Conservation (phyloP, 2,888 invertebrate species). For the Alentia gelatinosa region DNA sequence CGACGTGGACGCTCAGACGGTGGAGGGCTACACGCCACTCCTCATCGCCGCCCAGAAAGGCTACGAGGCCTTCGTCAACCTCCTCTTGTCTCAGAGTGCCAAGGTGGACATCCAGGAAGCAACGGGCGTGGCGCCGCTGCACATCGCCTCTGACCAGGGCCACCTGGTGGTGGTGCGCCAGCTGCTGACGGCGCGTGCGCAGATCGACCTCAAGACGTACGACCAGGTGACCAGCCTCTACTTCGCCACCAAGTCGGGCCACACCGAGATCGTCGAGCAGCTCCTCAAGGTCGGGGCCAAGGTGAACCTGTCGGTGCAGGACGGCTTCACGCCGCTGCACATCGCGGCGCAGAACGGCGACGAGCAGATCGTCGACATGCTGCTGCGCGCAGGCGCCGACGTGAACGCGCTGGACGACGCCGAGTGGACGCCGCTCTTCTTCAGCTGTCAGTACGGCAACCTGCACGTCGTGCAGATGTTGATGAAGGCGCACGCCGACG, state of each 20-base stretch:
- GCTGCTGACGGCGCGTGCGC: conserved; percentile 63
- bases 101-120: conserved; percentile 59
- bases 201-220: conserved; percentile 63
- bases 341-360: conserved; percentile 67
- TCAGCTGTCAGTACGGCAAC: conserved; percentile 67
- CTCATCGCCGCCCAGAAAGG: conserved; percentile 63
- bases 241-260: conserved; percentile 65
- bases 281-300: conserved; percentile 63
- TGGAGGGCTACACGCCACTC: conserved; percentile 63
- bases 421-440: conserved; percentile 67
- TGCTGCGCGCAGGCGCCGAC: conserved; percentile 64
- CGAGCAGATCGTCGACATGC: conserved; percentile 61
- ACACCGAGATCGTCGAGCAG: conserved; percentile 59
- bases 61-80: background rate
- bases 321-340: conserved; percentile 67
- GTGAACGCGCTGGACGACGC: conserved; percentile 66
- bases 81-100: conserved; percentile 47
- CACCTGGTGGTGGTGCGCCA: conserved; percentile 61
- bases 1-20: conserved; percentile 65
- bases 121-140: conserved; percentile 66
- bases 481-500: conserved; percentile 61
- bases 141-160: conserved; percentile 66
- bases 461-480: conserved; percentile 62
- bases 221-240: conserved; percentile 65
- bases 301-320: conserved; percentile 62